Evolutionary conservation across 2,113 vertebrate genomes (phyloP).

Genomic region (Chitala chitala): DNA sequence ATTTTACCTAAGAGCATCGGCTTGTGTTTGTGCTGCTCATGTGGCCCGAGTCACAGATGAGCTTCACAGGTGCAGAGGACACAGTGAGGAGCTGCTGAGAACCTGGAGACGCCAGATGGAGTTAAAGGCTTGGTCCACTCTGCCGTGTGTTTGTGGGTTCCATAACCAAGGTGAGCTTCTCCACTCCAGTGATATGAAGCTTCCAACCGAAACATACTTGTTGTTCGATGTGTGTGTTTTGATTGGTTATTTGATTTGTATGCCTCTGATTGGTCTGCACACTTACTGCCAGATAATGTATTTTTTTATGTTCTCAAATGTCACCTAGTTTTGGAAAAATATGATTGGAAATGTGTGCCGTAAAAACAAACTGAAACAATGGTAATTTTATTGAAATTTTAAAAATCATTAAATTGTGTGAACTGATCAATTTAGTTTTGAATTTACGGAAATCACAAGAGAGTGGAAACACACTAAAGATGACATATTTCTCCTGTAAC

Average conservation of each 20-base stretch:
- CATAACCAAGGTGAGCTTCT: neutral
- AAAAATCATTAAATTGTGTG: no score
- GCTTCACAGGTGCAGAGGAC: neutral
- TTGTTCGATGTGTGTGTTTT: neutral
- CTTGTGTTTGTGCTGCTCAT: neutral
- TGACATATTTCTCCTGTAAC: no score
- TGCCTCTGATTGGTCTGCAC: no score
- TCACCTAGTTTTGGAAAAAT: no score
- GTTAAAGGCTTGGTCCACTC: slow-evolving; percentile 1
- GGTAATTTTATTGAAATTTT: no score
- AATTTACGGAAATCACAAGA: no score
- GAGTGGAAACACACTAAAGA: no score
- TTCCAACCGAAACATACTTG: neutral
- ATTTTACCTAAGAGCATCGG: neutral
- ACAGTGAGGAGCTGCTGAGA: no score
- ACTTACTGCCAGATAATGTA: no score
- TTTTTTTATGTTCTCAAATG: neutral
- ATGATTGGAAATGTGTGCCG: no score
- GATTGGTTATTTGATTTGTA: neutral
- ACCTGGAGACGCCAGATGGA: neutral
- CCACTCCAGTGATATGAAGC: neutral
- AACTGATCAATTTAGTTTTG: no score
- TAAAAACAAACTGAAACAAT: no score
- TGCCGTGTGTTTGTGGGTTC: neutral
- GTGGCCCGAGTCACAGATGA: neutral